Evolutionary conservation across 2,888 invertebrate genomes (phyloP), one percentile per base, ranked within the genome.

Genomic region (Cactoblastis cactorum): DNA sequence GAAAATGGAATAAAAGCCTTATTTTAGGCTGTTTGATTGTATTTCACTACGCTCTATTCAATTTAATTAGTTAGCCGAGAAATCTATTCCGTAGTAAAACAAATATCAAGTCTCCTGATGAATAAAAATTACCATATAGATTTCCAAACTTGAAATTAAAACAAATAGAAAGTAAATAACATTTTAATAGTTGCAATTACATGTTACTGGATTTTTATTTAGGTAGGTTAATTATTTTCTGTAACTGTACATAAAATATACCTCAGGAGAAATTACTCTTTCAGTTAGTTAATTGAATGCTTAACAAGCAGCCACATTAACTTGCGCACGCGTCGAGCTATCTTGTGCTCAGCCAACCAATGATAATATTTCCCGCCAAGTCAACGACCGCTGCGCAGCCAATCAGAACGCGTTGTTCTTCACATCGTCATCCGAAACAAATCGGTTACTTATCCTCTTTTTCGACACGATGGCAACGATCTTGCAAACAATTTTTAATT

Each of bases 311-410:
- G 34, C 41, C 41, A 37, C 49, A 41, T 45, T 59, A 48, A 15
- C 43, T 53, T 55, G 49, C 49, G 49, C 49, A 49, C 49, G 41
- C 49, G 49, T 33, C 61, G 38, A 49, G 54, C 56, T 55, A 57
- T 60, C 63, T 54, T 50, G 50, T 43, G 19, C 28, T 49, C 45
- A 53, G 45, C 49, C 48, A 48, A 41, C 69, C 69, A 71, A 69
- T 67, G 49, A 55, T 50, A 57, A 43, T 54, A 52, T 51, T 58
- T 71, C 67, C 67, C 67, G 65, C 62, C 62, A 61, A 67, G 83
- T 84, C 86, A 83, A 75, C 73, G 86, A 80, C 83, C 85, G 63
- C 52, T 37, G 56, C 53, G 63, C 71, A 65, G 68, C 78, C 78
- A 80, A 79, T 80, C 70, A 71, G 72, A 61, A 69, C 72, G 65